A percentile compares a stretch with the other conserved stretches of the same genome.
Evolutionary conservation across 2,113 vertebrate species (phyloP).

Genomic region (Rhynchomys soricoides): DNA sequence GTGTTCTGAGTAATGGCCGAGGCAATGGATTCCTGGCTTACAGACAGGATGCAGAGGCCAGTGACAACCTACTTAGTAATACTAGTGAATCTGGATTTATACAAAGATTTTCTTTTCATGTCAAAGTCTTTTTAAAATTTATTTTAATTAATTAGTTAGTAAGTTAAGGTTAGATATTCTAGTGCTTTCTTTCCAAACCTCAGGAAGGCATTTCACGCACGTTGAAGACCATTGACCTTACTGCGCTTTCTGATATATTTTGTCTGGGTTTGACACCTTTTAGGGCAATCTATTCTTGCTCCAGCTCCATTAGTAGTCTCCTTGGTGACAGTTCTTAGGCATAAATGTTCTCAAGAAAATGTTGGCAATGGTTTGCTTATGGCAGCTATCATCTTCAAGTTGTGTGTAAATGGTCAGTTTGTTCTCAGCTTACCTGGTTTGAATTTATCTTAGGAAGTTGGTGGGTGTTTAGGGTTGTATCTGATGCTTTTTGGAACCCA

Average conservation of each 20-base stretch:
- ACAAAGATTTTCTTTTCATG: neutral
- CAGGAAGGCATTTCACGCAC: neutral
- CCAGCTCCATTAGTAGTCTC: neutral
- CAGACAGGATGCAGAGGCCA: neutral
- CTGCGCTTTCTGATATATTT: neutral
- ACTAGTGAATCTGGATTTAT: neutral
- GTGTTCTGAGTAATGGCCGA: neutral
- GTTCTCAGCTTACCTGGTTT: neutral
- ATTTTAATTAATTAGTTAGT: no score
- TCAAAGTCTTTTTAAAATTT: neutral
- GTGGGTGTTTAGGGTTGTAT: neutral
- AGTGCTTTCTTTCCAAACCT: neutral
- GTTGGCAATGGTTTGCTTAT: neutral
- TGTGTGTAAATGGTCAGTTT: neutral
- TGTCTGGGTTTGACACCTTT: neutral
- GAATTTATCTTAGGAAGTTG: conserved; percentile 7
- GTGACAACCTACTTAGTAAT: neutral
- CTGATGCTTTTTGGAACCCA: neutral
- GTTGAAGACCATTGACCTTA: neutral
- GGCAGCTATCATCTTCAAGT: neutral
- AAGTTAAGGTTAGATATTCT: neutral
- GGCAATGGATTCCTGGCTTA: neutral
- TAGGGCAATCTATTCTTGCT: neutral
- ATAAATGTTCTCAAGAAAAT: neutral
- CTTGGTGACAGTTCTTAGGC: neutral